These are phyloP conservation scores for Stenopsyche tienmushanensis DNA, from an alignment of 1,140 invertebrate genomes.

Conservation along the genomic window DNA sequence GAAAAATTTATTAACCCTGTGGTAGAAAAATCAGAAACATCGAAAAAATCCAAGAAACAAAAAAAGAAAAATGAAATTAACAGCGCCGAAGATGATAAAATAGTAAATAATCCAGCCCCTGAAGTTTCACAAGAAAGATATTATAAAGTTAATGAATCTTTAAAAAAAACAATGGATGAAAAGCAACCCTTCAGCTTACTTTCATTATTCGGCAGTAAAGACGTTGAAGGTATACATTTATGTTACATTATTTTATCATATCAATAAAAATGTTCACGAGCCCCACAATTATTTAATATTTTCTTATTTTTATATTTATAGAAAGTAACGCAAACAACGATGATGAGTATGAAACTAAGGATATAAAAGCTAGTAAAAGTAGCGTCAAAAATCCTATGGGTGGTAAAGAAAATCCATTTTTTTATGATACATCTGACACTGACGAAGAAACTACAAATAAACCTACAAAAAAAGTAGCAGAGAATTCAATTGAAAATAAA, in stretches of 20 bases:
- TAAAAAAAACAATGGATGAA: constrained; percentile 57
- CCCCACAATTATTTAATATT: no score
- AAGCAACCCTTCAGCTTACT: constrained; percentile 60
- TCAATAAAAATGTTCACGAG: no score
- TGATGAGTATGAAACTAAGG: constrained; percentile 42
- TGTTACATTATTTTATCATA: constrained; percentile 10
- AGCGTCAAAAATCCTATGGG: constrained; percentile 51
- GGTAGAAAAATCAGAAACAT: constrained; percentile 37
- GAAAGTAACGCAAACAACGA: constrained; percentile 42
- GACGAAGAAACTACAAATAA: constrained; percentile 53
- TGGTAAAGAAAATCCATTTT: constrained; percentile 57
- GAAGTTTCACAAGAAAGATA: constrained; percentile 64
- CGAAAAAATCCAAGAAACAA: constrained; percentile 44
- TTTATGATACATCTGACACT: constrained; percentile 64
- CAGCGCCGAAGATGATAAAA: constrained; percentile 45
- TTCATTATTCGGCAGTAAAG: constrained; percentile 54
- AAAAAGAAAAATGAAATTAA: constrained; percentile 45
- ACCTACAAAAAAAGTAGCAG: constrained; percentile 33
- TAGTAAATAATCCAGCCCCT: constrained; percentile 41
- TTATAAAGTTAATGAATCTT: constrained; percentile 61
- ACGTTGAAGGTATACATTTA: constrained; percentile 43
- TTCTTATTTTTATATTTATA: constrained; percentile 37
- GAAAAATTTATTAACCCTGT: constrained; percentile 55
- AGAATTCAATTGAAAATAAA: constrained; percentile 43
- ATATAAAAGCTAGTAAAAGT: constrained; percentile 44